These are phyloP conservation scores for Hydrolagus colliei DNA, from an alignment of 2,797 vertebrate genomes.

Conservation along the genomic window DNA sequence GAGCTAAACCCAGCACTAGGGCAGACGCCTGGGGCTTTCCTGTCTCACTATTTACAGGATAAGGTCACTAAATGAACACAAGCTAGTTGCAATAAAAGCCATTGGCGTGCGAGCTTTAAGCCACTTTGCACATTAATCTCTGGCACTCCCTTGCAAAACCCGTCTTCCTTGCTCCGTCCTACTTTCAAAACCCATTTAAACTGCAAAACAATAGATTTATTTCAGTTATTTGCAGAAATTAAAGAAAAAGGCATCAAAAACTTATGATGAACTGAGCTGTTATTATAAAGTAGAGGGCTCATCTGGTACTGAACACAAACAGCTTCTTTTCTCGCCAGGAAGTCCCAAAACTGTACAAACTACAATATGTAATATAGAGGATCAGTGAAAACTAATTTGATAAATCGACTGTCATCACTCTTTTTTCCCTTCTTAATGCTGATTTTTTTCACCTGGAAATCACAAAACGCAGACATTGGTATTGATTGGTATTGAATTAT, in stretches of 20 bases:
- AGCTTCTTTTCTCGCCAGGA: background rate
- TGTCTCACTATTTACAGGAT: background rate
- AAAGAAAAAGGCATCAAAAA: background rate
- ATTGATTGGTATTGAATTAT: no score
- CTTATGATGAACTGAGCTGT: background rate
- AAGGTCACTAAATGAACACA: background rate
- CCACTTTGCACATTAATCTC: no score
- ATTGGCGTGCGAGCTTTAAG: no score
- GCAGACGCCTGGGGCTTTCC: background rate
- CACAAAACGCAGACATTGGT: no score
- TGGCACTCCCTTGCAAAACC: no score
- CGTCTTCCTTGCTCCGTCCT: no score
- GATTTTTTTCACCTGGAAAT: no score
- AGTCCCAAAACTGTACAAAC: background rate
- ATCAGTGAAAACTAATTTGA: no score
- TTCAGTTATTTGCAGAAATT: background rate
- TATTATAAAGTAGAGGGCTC: background rate
- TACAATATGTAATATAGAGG: no score
- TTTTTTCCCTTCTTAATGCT: no score
- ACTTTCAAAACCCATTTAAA: background rate
- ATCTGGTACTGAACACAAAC: background rate
- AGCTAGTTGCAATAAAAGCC: no score
- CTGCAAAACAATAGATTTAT: background rate
- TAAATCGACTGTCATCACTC: no score
- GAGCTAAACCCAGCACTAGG: background rate